These are phyloP conservation scores for Nansenia antarctica DNA, from an alignment of 2,113 vertebrate genomes.

Conservation along the genomic window DNA sequence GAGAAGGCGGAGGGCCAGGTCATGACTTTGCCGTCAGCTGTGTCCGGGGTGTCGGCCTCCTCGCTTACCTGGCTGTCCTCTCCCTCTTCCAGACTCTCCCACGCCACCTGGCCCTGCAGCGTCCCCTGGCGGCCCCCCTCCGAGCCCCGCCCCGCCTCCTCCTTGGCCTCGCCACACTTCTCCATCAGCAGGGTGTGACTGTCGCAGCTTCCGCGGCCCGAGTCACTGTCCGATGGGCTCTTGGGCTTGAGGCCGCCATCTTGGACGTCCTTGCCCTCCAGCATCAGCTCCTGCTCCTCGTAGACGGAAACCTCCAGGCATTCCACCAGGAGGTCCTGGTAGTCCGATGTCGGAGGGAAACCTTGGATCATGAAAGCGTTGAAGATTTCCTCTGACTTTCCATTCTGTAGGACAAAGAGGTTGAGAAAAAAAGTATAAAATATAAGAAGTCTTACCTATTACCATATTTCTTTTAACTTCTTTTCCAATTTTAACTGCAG, in stretches of 20 bases:
- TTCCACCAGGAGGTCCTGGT: slow-evolving; percentile 88
- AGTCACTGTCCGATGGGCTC: slow-evolving; percentile 82
- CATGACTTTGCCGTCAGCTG: slow-evolving; percentile 61
- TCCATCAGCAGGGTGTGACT: slow-evolving; percentile 85
- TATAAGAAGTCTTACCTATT: too few relatives aligned
- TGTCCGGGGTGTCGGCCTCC: slow-evolving; percentile 34
- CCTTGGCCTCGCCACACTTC: slow-evolving; percentile 68
- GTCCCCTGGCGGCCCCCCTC: slow-evolving; percentile 16
- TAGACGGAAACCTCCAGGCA: slow-evolving; percentile 86
- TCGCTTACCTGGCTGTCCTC: slow-evolving; percentile 19
- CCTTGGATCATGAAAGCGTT: slow-evolving; percentile 83
- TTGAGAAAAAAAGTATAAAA: not conserved
- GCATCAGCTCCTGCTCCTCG: slow-evolving; percentile 79
- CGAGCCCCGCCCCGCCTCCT: slow-evolving; percentile 38
- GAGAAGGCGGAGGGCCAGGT: slow-evolving; percentile 78
- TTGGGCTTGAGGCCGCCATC: slow-evolving; percentile 61
- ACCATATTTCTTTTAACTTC: too few relatives aligned
- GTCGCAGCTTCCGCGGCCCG: slow-evolving; percentile 88
- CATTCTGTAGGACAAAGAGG: slow-evolving; percentile 70
- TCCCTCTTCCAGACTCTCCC: slow-evolving; percentile 34
- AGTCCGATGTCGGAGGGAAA: slow-evolving; percentile 83
- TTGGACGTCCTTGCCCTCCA: slow-evolving; percentile 64
- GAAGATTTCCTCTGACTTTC: slow-evolving; percentile 85
- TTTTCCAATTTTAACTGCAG: too few relatives aligned
- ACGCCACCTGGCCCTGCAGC: not conserved